Percentiles rank a stretch among this genome's conserved stretches.
These are phyloP conservation scores for Lophotriccus pileatus DNA, from an alignment of 2,797 vertebrate species.

Conservation along the genomic window DNA sequence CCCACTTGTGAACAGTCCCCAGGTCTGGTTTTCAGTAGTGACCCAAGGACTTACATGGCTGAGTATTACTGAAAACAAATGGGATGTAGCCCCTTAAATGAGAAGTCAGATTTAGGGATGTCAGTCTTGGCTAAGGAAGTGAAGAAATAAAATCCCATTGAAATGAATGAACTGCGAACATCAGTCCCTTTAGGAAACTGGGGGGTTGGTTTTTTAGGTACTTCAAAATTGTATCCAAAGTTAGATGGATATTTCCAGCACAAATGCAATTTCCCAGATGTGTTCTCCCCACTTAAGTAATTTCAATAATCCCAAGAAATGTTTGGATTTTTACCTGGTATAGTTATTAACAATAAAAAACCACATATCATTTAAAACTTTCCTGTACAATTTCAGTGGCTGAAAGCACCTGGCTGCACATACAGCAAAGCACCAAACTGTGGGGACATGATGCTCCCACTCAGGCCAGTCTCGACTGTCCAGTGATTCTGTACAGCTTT, in stretches of 20 bases:
- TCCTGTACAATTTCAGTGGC: background rate
- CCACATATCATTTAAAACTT: background rate
- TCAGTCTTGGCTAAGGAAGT: background rate
- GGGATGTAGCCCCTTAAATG: background rate
- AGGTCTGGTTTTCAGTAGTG: background rate
- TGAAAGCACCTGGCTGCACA: background rate
- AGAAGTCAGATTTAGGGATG: background rate
- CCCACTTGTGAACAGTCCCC: background rate
- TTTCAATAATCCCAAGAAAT: background rate
- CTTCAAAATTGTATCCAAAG: background rate
- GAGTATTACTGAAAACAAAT: background rate
- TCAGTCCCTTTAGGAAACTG: background rate
- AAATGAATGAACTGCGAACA: background rate
- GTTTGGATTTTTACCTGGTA: background rate
- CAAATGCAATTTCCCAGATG: background rate
- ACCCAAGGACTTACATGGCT: background rate
- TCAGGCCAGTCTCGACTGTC: background rate
- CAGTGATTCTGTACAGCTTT: background rate
- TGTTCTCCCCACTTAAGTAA: background rate
- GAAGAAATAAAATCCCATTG: background rate
- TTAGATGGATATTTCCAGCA: background rate
- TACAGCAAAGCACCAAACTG: background rate
- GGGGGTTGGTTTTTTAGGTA: background rate
- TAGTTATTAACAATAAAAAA: background rate
- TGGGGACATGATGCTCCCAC: background rate